These are phyloP conservation scores for Caloenas nicobarica DNA, from an alignment of 2,113 vertebrate genomes.

Conservation along the genomic window DNA sequence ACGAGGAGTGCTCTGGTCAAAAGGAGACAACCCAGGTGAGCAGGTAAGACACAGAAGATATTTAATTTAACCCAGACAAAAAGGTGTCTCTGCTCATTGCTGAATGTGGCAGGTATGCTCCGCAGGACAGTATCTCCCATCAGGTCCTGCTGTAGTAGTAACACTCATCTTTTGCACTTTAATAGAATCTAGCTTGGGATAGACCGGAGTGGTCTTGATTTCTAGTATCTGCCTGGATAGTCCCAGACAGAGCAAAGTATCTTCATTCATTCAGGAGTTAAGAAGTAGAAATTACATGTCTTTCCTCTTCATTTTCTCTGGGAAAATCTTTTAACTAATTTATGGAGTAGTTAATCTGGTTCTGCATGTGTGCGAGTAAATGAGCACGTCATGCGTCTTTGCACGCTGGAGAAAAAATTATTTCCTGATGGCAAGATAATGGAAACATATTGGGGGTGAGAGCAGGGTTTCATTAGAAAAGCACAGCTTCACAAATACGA, in stretches of 20 bases:
- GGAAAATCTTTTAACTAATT: constrained; percentile 61
- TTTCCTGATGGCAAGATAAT: constrained; percentile 55
- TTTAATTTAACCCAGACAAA: background rate
- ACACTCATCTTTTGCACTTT: background rate
- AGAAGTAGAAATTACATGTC: constrained; percentile 10
- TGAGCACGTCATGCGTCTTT: constrained; percentile 22
- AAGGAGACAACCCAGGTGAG: background rate
- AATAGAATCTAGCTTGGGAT: background rate
- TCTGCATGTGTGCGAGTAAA: background rate
- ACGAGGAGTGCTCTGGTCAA: background rate
- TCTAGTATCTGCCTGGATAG: background rate
- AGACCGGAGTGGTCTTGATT: background rate
- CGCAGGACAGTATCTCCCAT: background rate
- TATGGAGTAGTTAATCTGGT: constrained; percentile 46
- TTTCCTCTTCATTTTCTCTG: constrained; percentile 50
- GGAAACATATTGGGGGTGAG: constrained; percentile 35
- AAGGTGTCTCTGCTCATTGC: background rate
- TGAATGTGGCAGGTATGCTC: background rate
- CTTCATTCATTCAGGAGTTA: background rate
- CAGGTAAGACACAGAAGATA: background rate
- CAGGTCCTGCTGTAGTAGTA: background rate
- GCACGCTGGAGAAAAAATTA: background rate
- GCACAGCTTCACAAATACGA: background rate
- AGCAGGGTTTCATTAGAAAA: constrained; percentile 23
- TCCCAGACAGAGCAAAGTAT: background rate